Percentiles rank a stretch among this genome's conserved stretches.
Evolutionary conservation across 2,888 invertebrate genomes (phyloP).

Genomic region (Aromia moschata): DNA sequence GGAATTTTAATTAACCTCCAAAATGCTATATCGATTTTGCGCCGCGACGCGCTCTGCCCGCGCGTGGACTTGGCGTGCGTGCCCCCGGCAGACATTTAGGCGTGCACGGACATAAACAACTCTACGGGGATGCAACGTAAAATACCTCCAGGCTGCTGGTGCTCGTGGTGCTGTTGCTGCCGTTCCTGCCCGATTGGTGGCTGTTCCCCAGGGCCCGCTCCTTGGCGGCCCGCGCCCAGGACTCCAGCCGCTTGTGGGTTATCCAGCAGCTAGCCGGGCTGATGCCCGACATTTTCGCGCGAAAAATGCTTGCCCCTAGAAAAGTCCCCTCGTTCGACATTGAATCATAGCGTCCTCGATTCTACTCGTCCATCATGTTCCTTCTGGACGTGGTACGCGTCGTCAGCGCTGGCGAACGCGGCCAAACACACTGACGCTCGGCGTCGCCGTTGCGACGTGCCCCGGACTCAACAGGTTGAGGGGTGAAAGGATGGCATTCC

Average conservation of each 20-base stretch:
- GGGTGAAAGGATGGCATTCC: slow-evolving; percentile 38
- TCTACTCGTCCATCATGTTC: slow-evolving; percentile 8
- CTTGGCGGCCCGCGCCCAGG: slow-evolving; percentile 79
- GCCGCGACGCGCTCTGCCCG: slow-evolving; percentile 26
- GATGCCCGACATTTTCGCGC: slow-evolving; percentile 65
- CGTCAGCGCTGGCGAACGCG: slow-evolving; percentile 42
- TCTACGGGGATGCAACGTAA: slow-evolving; percentile 1
- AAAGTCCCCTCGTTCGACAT: too few species aligned
- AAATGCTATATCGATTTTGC: slow-evolving; percentile 40
- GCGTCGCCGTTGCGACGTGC: slow-evolving; percentile 42
- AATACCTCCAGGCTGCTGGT: slow-evolving; percentile 58
- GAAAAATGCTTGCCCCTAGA: slow-evolving; percentile 1
- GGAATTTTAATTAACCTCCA: slow-evolving; percentile 35
- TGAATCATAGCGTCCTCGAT: not conserved
- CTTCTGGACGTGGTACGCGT: slow-evolving; percentile 25
- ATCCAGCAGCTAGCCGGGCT: slow-evolving; percentile 82
- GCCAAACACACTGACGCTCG: slow-evolving; percentile 41
- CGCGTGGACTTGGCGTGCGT: slow-evolving; percentile 33
- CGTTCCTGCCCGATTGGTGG: slow-evolving; percentile 55
- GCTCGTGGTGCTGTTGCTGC: slow-evolving; percentile 68
- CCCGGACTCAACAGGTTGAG: slow-evolving; percentile 61
- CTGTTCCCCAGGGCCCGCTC: slow-evolving; percentile 67
- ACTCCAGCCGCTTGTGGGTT: slow-evolving; percentile 78
- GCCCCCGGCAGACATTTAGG: slow-evolving; percentile 4
- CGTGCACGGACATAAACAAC: slow-evolving; percentile 18